phyloP scores from a whole-genome alignment of 2,888 invertebrate species.

The Polylopha cassiicola region DNA sequence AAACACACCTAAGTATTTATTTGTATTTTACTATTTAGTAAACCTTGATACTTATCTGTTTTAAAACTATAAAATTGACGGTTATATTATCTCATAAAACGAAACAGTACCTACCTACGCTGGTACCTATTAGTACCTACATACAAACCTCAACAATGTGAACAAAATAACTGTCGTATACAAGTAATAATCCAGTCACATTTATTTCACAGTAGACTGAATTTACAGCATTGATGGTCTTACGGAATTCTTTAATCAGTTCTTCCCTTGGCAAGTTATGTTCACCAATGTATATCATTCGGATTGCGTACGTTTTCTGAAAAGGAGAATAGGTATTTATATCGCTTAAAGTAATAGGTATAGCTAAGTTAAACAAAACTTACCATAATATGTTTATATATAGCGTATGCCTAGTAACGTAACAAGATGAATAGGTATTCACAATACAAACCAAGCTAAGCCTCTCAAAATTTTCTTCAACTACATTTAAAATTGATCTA shows the following conservation, averaged over 20 bases:
- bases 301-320: constrained; percentile 67
- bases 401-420: not conserved
- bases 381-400: no score
- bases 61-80: no score
- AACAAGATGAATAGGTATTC: not conserved
- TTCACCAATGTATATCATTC: constrained; percentile 68
- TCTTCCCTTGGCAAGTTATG: constrained; percentile 53
- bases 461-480: constrained; percentile 58
- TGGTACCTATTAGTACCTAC: not conserved
- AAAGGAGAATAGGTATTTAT: no score
- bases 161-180: constrained; percentile 70
- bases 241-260: constrained; percentile 46
- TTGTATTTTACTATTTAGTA: no score
- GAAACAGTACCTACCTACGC: no score
- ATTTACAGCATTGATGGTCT: constrained; percentile 52
- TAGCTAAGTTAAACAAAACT: no score
- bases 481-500: constrained; percentile 53
- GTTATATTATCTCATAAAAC: no score
- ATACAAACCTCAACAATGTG: constrained; percentile 72
- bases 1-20: no score
- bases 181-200: constrained; percentile 63
- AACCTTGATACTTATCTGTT: no score
- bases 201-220: constrained; percentile 60
- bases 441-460: constrained; percentile 48
- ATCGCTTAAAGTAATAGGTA: no score